Evolutionary conservation across 2,113 vertebrate species (phyloP).

Genomic region (Steatornis caripensis): DNA sequence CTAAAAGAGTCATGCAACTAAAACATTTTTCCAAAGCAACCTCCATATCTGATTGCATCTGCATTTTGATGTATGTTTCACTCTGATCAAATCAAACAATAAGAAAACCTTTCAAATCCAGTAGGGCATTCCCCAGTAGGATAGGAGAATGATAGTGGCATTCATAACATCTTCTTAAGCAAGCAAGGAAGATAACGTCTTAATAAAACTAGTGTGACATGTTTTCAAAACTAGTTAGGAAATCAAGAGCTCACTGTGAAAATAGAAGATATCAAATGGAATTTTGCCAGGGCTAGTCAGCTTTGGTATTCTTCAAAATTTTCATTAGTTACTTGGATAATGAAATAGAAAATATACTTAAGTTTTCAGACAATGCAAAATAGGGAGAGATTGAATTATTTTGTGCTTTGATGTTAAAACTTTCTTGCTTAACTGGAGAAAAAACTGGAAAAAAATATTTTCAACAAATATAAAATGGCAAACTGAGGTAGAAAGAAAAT

Average conservation of each 20-base stretch:
- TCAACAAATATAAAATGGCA: not conserved
- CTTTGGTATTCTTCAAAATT: not conserved
- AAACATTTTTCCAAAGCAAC: not conserved
- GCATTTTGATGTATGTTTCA: not conserved
- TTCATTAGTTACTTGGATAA: not conserved
- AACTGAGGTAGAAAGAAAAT: not conserved
- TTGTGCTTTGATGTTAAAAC: not conserved
- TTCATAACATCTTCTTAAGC: not conserved
- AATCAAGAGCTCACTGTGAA: not conserved
- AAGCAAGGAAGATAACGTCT: not conserved
- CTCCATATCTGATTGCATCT: not conserved
- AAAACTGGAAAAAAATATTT: not conserved
- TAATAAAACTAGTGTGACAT: not conserved
- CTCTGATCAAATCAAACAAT: not conserved
- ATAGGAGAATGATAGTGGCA: not conserved
- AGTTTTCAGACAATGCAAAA: not conserved
- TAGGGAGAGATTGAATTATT: not conserved
- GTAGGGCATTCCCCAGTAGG: not conserved
- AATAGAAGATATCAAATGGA: not conserved
- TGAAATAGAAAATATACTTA: not conserved
- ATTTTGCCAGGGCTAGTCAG: not conserved
- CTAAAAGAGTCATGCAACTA: not conserved
- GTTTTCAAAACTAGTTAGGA: not conserved
- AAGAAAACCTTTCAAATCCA: not conserved
- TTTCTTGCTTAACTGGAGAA: not conserved